Percentiles rank a stretch among this genome's conserved stretches.
phyloP scores from a whole-genome alignment of 1,140 invertebrate genomes.

The Maniola jurtina region DNA sequence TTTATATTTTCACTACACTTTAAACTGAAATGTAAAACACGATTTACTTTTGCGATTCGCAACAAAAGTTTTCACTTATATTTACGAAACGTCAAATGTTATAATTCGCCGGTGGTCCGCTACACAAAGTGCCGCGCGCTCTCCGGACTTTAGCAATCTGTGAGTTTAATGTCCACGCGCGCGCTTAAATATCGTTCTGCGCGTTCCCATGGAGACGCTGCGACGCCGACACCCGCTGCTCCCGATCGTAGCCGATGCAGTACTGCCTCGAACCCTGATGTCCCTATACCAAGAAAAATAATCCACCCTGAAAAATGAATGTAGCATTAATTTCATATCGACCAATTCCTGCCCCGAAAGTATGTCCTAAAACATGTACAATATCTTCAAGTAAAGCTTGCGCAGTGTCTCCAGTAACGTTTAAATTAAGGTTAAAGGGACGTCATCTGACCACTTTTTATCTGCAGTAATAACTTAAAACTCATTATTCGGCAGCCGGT shows the following conservation, averaged over 20 bases:
- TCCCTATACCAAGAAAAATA: conserved; percentile 16
- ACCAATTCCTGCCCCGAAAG: conserved; percentile 1
- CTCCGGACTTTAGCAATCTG: conserved; percentile 63
- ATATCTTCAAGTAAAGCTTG: conserved; percentile 33
- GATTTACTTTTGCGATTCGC: conserved; percentile 67
- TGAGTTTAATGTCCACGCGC: conserved; percentile 40
- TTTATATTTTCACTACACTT: conserved; percentile 67
- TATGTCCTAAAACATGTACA: conserved; percentile 4
- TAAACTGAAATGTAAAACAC: conserved; percentile 62
- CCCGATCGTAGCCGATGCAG: conserved; percentile 29
- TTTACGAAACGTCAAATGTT: conserved; percentile 75
- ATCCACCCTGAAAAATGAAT: conserved; percentile 20
- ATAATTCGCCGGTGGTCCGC: conserved; percentile 64
- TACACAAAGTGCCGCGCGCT: conserved; percentile 70
- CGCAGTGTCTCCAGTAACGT: conserved; percentile 54
- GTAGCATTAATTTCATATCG: conserved; percentile 8
- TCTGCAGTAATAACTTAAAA: conserved; percentile 75
- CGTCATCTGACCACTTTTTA: conserved; percentile 66
- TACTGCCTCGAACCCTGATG: conserved; percentile 27
- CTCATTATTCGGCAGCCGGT: conserved; percentile 69
- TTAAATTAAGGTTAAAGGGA: conserved; percentile 67
- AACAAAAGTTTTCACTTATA: conserved; percentile 71
- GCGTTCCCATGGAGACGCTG: conserved; percentile 63
- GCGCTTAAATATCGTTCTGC: conserved; percentile 56
- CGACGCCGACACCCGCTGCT: conserved; percentile 49